Percentiles rank a stretch among this genome's conserved stretches.
These are phyloP conservation scores for Drosophila seguyi DNA, from an alignment of 1,140 invertebrate species.

Conservation along the genomic window DNA sequence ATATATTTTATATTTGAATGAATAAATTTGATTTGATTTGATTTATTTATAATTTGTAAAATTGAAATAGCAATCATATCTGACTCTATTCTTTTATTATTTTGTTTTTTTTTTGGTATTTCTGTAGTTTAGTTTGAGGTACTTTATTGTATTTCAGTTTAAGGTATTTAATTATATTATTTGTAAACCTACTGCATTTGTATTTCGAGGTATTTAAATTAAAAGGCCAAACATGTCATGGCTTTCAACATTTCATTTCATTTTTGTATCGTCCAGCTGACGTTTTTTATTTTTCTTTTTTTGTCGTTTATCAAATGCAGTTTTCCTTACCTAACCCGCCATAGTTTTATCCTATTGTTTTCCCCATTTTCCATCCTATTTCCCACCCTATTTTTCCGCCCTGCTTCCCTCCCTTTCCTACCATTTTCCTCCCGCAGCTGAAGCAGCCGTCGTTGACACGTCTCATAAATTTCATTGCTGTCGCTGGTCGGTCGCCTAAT, in stretches of 20 bases:
- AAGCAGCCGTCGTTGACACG: slow-evolving; percentile 50
- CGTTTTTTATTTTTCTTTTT: too few species aligned
- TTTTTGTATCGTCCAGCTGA: slow-evolving; percentile 39
- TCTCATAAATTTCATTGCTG: slow-evolving; percentile 77
- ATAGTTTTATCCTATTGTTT: slow-evolving; percentile 8
- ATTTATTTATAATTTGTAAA: too few species aligned
- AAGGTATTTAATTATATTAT: not conserved
- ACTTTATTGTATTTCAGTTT: not conserved
- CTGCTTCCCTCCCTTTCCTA: not conserved
- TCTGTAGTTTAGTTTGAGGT: too few species aligned
- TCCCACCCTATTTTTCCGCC: slow-evolving; percentile 5
- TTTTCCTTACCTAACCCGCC: not conserved
- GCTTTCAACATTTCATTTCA: slow-evolving; percentile 26
- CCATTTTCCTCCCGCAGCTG: slow-evolving; percentile 3
- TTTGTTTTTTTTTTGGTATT: too few species aligned
- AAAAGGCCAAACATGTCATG: not conserved
- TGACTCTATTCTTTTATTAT: not conserved
- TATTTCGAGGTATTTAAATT: not conserved
- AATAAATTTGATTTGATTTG: too few species aligned
- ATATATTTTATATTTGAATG: too few species aligned
- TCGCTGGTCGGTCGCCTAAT: slow-evolving; percentile 70
- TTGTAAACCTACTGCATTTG: not conserved
- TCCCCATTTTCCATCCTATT: not conserved
- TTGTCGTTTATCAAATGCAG: slow-evolving; percentile 39
- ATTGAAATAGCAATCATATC: not conserved